phyloP scores from a whole-genome alignment of 2,888 invertebrate genomes.

The Priocnemis perturbator region DNA sequence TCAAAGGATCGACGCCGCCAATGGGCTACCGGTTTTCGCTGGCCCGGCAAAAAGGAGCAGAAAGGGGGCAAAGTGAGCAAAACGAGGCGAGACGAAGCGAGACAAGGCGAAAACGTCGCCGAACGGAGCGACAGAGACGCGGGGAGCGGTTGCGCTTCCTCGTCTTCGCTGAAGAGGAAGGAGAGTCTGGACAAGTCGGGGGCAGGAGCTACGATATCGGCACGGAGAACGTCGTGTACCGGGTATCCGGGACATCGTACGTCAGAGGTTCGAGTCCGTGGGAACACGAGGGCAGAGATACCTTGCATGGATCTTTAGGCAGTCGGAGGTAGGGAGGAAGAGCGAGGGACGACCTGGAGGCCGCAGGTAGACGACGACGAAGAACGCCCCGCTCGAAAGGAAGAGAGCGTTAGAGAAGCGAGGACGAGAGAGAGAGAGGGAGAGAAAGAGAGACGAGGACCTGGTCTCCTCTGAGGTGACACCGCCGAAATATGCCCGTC shows the following conservation, averaged over 20 bases:
- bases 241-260: slow-evolving; percentile 56
- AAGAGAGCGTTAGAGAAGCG: slow-evolving; percentile 10
- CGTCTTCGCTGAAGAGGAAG: background rate
- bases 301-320: slow-evolving; percentile 31
- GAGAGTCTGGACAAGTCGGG: background rate
- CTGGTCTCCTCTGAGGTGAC: slow-evolving; percentile 63
- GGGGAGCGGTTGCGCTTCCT: too few relatives aligned
- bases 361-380: slow-evolving; percentile 14
- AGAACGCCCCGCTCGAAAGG: background rate
- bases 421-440: slow-evolving; percentile 33
- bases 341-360: slow-evolving; percentile 24
- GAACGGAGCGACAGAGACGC: background rate
- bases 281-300: slow-evolving; percentile 58
- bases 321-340: slow-evolving; percentile 6
- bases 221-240: slow-evolving; percentile 49
- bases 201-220: slow-evolving; percentile 45
- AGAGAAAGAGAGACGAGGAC: slow-evolving; percentile 19
- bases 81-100: slow-evolving; percentile 25
- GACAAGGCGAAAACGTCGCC: background rate
- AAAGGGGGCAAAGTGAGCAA: slow-evolving; percentile 13
- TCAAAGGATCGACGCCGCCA: slow-evolving; percentile 29
- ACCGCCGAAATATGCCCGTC: slow-evolving; percentile 71
- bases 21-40: slow-evolving; percentile 51
- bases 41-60: slow-evolving; percentile 30
- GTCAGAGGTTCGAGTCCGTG: slow-evolving; percentile 61